Conservation (phyloP, 2,797 vertebrate species). For the Alosa sapidissima region DNA sequence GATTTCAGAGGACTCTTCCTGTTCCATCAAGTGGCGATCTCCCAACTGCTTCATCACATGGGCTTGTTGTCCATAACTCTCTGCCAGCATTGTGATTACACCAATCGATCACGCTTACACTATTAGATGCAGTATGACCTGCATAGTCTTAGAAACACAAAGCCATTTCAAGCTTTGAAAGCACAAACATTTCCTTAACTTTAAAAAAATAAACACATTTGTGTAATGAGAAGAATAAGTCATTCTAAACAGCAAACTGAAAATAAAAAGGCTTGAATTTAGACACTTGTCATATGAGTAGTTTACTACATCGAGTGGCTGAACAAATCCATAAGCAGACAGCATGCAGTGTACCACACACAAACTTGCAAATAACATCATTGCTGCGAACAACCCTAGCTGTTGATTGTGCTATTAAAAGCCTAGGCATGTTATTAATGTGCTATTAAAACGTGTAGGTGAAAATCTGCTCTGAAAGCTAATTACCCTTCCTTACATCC, state of each 20-base stretch:
- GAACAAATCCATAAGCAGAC: background rate
- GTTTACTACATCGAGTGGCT: background rate
- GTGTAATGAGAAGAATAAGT: background rate
- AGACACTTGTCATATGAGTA: background rate
- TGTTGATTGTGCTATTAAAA: background rate
- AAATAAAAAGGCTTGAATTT: background rate
- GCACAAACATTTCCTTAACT: background rate
- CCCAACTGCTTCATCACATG: background rate
- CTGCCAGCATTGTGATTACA: slow-evolving; percentile 43
- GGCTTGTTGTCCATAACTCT: slow-evolving; percentile 35
- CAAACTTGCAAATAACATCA: background rate
- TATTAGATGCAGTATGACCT: slow-evolving; percentile 36
- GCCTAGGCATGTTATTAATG: background rate
- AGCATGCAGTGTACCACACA: background rate
- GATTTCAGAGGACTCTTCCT: slow-evolving; percentile 38
- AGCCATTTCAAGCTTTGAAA: background rate
- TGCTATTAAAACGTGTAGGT: background rate
- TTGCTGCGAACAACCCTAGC: background rate
- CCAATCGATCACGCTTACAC: slow-evolving; percentile 40
- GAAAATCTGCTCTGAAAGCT: background rate
- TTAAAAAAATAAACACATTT: too few species aligned
- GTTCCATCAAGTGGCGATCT: slow-evolving; percentile 40
- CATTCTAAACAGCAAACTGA: background rate
- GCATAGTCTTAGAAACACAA: slow-evolving; percentile 15
- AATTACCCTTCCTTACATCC: background rate